These are phyloP conservation scores for Dynastes hyllus DNA, from an alignment of 2,888 invertebrate genomes.

Conservation along the genomic window DNA sequence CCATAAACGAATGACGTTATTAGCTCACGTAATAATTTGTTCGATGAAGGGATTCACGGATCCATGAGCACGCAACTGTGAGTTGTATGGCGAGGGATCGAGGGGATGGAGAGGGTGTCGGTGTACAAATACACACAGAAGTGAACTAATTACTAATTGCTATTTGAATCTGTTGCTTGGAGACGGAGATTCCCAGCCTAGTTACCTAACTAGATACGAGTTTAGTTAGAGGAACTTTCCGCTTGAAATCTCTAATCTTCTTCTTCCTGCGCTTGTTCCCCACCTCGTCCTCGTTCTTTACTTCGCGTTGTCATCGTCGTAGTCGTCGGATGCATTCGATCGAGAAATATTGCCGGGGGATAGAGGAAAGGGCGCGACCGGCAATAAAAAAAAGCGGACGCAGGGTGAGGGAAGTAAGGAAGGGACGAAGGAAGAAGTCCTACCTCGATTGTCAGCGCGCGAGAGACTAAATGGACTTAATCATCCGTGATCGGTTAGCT, in stretches of 20 bases:
- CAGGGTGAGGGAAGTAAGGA: no score
- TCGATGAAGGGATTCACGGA: conserved; percentile 30
- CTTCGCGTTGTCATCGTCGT: conserved; percentile 10
- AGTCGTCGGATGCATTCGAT: conserved; percentile 42
- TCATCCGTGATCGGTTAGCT: conserved; percentile 42
- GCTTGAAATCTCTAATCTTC: conserved; percentile 35
- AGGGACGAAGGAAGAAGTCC: conserved; percentile 27
- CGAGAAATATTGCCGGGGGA: conserved; percentile 50
- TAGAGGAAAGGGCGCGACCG: conserved; percentile 21
- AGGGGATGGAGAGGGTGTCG: conserved; percentile 58
- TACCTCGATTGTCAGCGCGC: conserved; percentile 39
- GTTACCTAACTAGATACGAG: conserved; percentile 38
- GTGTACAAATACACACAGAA: conserved; percentile 66
- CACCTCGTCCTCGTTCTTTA: no score
- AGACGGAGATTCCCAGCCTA: conserved; percentile 64
- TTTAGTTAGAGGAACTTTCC: conserved; percentile 14
- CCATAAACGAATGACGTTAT: conserved; percentile 58
- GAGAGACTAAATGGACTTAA: conserved; percentile 44
- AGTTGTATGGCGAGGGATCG: neutral
- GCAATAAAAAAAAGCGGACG: conserved; percentile 11
- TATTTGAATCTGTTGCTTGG: conserved; percentile 67
- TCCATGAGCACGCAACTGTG: conserved; percentile 38
- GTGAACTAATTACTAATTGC: conserved; percentile 69
- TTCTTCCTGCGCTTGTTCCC: neutral
- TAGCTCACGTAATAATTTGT: conserved; percentile 57